Evolutionary conservation across 2,797 vertebrate genomes (phyloP), one percentile per base, ranked within the genome.

Genomic region (Catharus ustulatus): DNA sequence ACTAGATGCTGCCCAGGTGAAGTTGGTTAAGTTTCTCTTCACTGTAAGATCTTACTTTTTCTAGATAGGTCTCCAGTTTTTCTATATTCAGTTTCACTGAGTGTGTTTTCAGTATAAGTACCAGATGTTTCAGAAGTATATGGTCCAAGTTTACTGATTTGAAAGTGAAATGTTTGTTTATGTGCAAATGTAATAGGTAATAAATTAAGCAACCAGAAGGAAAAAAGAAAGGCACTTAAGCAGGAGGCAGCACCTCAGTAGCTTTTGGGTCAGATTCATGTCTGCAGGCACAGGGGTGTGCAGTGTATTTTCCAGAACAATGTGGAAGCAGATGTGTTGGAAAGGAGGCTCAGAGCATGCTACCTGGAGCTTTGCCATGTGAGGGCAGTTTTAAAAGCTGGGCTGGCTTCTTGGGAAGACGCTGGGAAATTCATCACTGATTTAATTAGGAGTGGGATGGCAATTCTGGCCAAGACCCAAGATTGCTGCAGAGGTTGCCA

Each of bases 321-420:
- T 67, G 61, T 85, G 85, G 77, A 96, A 95, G 85, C 83, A 93
- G 89, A 89, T 90, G 87, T 96, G 85, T 86, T 87, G 46, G 52
- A 43, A 86, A 55, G 73, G 66, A 86, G 86, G 85, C 95, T 93
- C 85, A 93, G 55, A 90, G 68, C 0, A 0, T 73, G 34, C 55
- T 84, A 15, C 59, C 67, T 95, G 93, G 94, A 95, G 40, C 72
- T 90, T 46, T 94, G 87, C 94, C 94, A 94, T 34, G 13, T 78
- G 26, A 94, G 57, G 74, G 76, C 63, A 94, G 63, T 63, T 93
- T 93, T 84, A 74, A 93, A 94, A 87, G 45, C 74, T 82, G 59
- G 32, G 14, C 49, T 91, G 73, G 30, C 80, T 96, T 24, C 63
- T 94, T 0, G 2, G 43, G 34, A 84, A 88, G 67, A 67, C 45